Evolutionary conservation across 2,113 vertebrate species (phyloP).

Genomic region (Gallinago undulata): DNA sequence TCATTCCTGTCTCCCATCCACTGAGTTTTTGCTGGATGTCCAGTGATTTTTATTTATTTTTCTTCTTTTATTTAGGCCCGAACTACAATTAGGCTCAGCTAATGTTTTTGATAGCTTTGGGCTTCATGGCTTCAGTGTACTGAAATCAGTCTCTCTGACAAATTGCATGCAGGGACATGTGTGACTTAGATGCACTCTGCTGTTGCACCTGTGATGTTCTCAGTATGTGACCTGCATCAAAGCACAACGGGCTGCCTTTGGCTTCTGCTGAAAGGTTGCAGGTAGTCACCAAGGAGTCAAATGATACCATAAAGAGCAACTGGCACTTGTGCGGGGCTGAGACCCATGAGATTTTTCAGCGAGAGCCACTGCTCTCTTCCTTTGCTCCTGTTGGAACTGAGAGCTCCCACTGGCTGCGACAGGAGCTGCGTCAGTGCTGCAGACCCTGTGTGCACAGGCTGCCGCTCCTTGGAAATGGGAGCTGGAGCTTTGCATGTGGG

Average conservation of each 20-base stretch:
- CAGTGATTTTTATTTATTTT: background rate
- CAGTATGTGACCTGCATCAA: background rate
- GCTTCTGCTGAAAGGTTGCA: background rate
- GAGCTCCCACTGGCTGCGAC: background rate
- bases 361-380: background rate
- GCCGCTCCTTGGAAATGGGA: background rate
- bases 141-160: background rate
- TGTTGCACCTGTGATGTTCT: background rate
- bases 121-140: background rate
- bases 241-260: background rate
- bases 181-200: background rate
- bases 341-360: background rate
- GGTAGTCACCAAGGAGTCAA: background rate
- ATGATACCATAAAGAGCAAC: background rate
- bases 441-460: background rate
- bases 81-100: background rate
- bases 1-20: background rate
- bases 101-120: background rate
- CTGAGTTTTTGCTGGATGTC: background rate
- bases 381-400: background rate
- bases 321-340: background rate
- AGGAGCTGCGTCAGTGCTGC: background rate
- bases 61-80: background rate
- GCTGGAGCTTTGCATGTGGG: background rate
- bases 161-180: fast-evolving